Evolutionary conservation across 1,140 invertebrate genomes (phyloP).

Genomic region (Gryon sp.): DNA sequence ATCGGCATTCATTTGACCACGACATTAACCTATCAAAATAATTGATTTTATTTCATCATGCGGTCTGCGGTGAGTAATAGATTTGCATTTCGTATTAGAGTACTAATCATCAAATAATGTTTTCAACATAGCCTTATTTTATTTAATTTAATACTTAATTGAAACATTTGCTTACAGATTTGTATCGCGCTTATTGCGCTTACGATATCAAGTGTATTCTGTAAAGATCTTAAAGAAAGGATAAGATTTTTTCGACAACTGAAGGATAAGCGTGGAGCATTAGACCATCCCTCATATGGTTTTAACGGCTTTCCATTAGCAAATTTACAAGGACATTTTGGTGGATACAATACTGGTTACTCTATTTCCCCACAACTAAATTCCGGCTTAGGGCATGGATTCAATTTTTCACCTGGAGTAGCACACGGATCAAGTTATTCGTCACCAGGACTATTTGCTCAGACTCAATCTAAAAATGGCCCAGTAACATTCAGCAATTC

Average conservation of each 20-base stretch:
- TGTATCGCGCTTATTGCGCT: conserved; percentile 64
- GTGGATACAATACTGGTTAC: conserved; percentile 55
- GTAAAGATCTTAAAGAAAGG: conserved; percentile 54
- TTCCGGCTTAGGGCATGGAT: conserved; percentile 60
- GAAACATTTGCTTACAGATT: conserved; percentile 60
- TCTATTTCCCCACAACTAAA: conserved; percentile 27
- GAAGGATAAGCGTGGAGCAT: conserved; percentile 73
- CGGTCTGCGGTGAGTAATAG: conserved; percentile 71
- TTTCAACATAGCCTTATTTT: too few species aligned
- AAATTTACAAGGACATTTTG: conserved; percentile 53
- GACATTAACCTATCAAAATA: conserved; percentile 47
- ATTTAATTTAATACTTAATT: conserved; percentile 22
- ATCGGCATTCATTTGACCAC: conserved; percentile 53
- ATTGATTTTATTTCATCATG: conserved; percentile 67
- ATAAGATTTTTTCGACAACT: conserved; percentile 50
- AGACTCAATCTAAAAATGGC: conserved; percentile 68
- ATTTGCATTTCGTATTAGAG: too few species aligned
- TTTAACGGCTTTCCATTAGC: conserved; percentile 49
- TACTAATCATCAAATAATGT: too few species aligned
- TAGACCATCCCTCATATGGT: conserved; percentile 63
- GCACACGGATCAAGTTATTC: conserved; percentile 50
- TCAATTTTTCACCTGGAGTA: conserved; percentile 46
- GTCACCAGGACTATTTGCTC: conserved; percentile 50
- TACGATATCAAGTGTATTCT: conserved; percentile 53
- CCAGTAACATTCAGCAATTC: conserved; percentile 72